Evolutionary conservation across 37 sponge, comb jelly and placozoan genomes (phyloP).

Genomic region (Diacarnus erythraeanus): DNA sequence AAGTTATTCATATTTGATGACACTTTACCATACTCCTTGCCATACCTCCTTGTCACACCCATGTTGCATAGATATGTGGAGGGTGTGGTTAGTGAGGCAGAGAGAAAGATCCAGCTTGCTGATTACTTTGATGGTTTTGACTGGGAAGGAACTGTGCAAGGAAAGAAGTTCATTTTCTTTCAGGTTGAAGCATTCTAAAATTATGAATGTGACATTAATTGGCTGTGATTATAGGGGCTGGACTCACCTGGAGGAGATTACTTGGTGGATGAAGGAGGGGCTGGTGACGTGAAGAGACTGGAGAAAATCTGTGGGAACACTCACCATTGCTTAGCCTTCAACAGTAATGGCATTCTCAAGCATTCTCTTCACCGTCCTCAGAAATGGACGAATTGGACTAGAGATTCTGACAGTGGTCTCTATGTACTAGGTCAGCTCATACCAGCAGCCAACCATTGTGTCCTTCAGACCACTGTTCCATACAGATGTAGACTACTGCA

Average conservation of each 20-base stretch:
- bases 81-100: conserved; percentile 2
- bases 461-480: too few relatives aligned
- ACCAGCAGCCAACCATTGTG: too few relatives aligned
- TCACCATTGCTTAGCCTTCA: conserved; percentile 57
- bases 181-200: neutral
- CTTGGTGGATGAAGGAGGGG: conserved; percentile 25
- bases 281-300: conserved; percentile 14
- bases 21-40: neutral
- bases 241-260: conserved; percentile 70
- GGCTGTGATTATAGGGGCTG: conserved; percentile 12
- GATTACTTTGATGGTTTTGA: conserved; percentile 47
- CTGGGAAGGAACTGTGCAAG: conserved; percentile 7
- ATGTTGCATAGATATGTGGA: conserved; percentile 29
- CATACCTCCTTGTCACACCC: neutral
- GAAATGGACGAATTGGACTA: conserved; percentile 42
- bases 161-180: neutral
- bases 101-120: conserved; percentile 20
- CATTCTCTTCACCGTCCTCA: conserved; percentile 32
- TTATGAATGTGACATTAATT: neutral
- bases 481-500: conserved; percentile 71
- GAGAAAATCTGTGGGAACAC: conserved; percentile 33
- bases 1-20: neutral
- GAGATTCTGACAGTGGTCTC: conserved; percentile 27
- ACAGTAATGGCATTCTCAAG: conserved; percentile 68
- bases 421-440: conserved; percentile 66